A percentile compares a stretch with the other conserved stretches of the same genome.
These are phyloP conservation scores for Drosophila kepulauana DNA, from an alignment of 1,140 invertebrate species.

Conservation along the genomic window DNA sequence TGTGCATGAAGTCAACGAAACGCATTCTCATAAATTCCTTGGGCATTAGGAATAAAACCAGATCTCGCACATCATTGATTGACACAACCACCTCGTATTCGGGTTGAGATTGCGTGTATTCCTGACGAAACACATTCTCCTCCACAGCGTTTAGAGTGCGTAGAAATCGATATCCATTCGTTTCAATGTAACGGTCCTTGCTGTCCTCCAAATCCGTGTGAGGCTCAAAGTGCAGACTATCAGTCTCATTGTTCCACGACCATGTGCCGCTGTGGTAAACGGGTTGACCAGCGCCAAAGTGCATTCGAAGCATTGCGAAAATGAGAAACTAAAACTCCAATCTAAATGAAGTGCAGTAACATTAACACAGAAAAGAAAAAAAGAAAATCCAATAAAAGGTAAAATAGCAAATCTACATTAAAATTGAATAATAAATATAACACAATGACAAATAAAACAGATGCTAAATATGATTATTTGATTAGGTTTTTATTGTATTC, in stretches of 20 bases:
- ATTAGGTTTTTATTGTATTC: neutral
- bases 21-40: conserved; percentile 51
- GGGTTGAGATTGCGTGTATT: conserved; percentile 45
- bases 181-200: conserved; percentile 59
- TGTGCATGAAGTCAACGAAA: conserved; percentile 75
- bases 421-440: neutral
- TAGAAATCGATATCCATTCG: conserved; percentile 66
- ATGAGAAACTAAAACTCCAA: too few relatives aligned
- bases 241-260: conserved; percentile 62
- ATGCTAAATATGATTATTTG: neutral
- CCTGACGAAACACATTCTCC: conserved; percentile 73
- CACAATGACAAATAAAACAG: neutral
- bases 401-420: neutral
- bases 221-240: conserved; percentile 61
- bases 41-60: conserved; percentile 76
- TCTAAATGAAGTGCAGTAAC: neutral
- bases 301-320: conserved; percentile 56
- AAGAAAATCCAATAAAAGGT: neutral
- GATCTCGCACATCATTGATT: conserved; percentile 71
- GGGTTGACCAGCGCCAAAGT: conserved; percentile 60
- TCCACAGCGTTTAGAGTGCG: conserved; percentile 71
- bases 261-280: conserved; percentile 72
- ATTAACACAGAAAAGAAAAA: neutral
- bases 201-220: conserved; percentile 49
- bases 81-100: conserved; percentile 65